These are phyloP conservation scores for Boloria selene DNA, from an alignment of 2,888 invertebrate genomes.

Conservation along the genomic window DNA sequence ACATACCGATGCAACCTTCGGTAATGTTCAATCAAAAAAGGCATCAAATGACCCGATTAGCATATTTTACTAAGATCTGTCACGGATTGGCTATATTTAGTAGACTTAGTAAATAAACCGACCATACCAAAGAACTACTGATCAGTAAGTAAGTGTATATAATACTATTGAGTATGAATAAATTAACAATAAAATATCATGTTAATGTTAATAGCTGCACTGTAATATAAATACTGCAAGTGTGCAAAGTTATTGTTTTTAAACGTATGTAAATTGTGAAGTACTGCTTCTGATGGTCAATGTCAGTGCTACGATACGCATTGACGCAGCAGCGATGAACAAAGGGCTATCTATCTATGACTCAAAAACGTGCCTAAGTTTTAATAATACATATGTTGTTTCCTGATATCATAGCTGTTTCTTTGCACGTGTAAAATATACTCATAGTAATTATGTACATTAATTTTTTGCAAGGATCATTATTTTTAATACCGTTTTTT, in stretches of 20 bases:
- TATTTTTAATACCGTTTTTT: neutral
- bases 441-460: slow-evolving; percentile 19
- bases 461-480: neutral
- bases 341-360: slow-evolving; percentile 53
- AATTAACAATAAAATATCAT: slow-evolving; percentile 61
- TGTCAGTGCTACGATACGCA: slow-evolving; percentile 57
- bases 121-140: slow-evolving; percentile 44
- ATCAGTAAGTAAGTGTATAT: slow-evolving; percentile 40
- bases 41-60: slow-evolving; percentile 66
- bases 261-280: slow-evolving; percentile 41
- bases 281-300: slow-evolving; percentile 56
- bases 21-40: slow-evolving; percentile 59
- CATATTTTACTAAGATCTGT: slow-evolving; percentile 61
- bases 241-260: slow-evolving; percentile 47
- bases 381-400: slow-evolving; percentile 26
- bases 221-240: slow-evolving; percentile 39
- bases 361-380: slow-evolving; percentile 53
- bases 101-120: slow-evolving; percentile 53
- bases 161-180: slow-evolving; percentile 50
- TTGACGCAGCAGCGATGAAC: slow-evolving; percentile 46
- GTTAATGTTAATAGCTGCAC: slow-evolving; percentile 51
- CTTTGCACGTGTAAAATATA: slow-evolving; percentile 17
- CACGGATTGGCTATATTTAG: slow-evolving; percentile 64
- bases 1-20: slow-evolving; percentile 41
- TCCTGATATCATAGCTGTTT: neutral